These are phyloP conservation scores for Ceyx erithaca DNA, from an alignment of 2,797 vertebrate genomes.

Conservation along the genomic window DNA sequence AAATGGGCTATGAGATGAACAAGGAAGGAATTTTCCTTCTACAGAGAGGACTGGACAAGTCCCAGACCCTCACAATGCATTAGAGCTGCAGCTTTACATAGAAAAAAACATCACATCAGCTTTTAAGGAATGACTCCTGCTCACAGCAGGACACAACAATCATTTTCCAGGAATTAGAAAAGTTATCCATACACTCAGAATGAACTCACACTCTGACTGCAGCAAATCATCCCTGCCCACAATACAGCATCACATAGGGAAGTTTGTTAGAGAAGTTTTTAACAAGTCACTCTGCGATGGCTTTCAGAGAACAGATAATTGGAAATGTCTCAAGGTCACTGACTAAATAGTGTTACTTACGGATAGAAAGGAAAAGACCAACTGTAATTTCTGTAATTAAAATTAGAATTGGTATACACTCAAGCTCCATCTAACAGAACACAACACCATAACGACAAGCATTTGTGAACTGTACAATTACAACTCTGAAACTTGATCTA, in stretches of 20 bases:
- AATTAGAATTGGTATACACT: not conserved
- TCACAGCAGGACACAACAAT: not conserved
- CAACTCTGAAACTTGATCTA: not conserved
- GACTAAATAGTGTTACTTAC: not conserved
- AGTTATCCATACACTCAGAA: not conserved
- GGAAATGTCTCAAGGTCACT: slow-evolving; percentile 5
- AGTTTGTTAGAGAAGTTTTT: not conserved
- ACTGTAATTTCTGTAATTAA: slow-evolving; percentile 17
- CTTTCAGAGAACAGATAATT: slow-evolving; percentile 34
- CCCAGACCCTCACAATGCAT: not conserved
- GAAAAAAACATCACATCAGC: not conserved
- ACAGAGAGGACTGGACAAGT: not conserved
- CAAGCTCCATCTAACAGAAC: not conserved
- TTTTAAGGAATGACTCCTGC: not conserved
- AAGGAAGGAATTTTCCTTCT: not conserved
- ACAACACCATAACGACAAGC: not conserved
- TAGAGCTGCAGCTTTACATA: not conserved
- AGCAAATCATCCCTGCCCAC: not conserved
- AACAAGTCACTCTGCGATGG: slow-evolving; percentile 8
- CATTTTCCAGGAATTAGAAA: not conserved
- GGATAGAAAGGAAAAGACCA: not conserved
- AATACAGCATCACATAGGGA: not conserved
- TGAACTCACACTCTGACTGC: not conserved
- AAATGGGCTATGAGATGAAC: not conserved
- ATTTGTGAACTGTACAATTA: not conserved